Percentiles rank a stretch among this genome's conserved stretches.
Conservation (phyloP, 2,113 vertebrate genomes). For the Tychaedon coryphoeus region DNA sequence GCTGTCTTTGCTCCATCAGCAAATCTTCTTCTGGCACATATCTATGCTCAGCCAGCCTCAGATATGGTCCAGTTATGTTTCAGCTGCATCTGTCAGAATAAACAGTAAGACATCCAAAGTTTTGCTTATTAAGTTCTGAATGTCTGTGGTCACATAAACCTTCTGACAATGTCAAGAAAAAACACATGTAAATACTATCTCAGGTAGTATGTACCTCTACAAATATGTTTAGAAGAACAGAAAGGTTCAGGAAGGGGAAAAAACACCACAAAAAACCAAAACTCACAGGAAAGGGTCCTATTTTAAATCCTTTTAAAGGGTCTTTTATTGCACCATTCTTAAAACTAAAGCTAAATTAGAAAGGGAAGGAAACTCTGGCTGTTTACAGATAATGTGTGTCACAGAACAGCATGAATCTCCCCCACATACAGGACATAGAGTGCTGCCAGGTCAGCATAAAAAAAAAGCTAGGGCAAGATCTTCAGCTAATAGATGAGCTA, state of each 20-base stretch:
- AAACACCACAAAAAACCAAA: background rate
- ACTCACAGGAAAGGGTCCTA: background rate
- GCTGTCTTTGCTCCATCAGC: background rate
- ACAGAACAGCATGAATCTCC: background rate
- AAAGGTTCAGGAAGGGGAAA: background rate
- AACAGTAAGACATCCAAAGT: background rate
- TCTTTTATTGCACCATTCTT: background rate
- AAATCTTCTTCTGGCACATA: background rate
- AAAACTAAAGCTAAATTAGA: background rate
- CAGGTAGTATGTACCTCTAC: background rate
- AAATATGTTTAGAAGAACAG: background rate
- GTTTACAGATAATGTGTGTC: background rate
- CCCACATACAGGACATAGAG: background rate
- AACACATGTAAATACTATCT: background rate
- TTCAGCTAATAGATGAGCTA: background rate
- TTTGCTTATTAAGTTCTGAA: background rate
- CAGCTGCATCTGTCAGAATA: background rate
- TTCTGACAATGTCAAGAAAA: background rate
- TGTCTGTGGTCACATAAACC: background rate
- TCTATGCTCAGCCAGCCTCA: background rate
- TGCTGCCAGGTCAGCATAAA: background rate
- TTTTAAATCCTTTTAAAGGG: background rate
- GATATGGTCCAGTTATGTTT: background rate
- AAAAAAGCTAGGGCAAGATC: background rate
- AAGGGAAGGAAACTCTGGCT: background rate